Percentiles rank a stretch among this genome's conserved stretches.
Conservation (phyloP, 64 coral and sea anemone genomes). For the Hydrozoanthus tunicans region DNA sequence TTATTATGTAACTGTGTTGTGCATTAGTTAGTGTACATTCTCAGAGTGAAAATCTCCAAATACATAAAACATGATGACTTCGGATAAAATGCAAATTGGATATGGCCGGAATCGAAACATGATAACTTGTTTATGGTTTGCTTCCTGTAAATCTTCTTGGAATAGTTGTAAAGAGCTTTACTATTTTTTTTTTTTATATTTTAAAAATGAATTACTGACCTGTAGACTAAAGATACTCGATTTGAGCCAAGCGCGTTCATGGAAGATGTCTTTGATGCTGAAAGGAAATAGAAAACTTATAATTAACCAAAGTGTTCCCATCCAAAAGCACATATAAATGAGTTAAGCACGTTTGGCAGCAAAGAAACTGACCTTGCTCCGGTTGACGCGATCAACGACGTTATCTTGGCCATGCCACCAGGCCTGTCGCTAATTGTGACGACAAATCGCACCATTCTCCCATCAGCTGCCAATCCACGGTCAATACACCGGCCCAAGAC, state of each 20-base stretch:
- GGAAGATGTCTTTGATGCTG: slow-evolving; percentile 51
- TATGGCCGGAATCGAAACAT: too few species aligned
- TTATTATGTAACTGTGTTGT: too few species aligned
- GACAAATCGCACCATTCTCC: slow-evolving; percentile 53
- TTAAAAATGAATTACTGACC: neutral
- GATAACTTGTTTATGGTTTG: too few species aligned
- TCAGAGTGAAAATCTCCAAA: too few species aligned
- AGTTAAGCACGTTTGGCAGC: too few species aligned
- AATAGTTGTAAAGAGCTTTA: too few species aligned
- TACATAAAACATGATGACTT: too few species aligned
- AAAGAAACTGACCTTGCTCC: slow-evolving; percentile 32
- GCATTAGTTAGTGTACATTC: too few species aligned
- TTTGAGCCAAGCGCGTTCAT: slow-evolving; percentile 44
- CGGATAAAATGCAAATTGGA: too few species aligned
- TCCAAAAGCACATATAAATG: neutral
- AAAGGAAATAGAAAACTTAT: neutral
- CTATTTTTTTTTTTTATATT: too few species aligned
- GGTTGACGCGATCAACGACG: slow-evolving; percentile 40
- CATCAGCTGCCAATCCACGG: slow-evolving; percentile 38
- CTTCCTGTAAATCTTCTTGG: too few species aligned
- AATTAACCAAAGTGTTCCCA: neutral
- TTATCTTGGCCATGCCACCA: slow-evolving; percentile 56
- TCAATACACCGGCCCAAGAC: slow-evolving; percentile 57
- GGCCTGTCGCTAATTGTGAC: slow-evolving; percentile 46
- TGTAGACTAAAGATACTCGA: slow-evolving; percentile 39